Conservation (phyloP, 1,140 invertebrate genomes). For the Hestina assimilis region DNA sequence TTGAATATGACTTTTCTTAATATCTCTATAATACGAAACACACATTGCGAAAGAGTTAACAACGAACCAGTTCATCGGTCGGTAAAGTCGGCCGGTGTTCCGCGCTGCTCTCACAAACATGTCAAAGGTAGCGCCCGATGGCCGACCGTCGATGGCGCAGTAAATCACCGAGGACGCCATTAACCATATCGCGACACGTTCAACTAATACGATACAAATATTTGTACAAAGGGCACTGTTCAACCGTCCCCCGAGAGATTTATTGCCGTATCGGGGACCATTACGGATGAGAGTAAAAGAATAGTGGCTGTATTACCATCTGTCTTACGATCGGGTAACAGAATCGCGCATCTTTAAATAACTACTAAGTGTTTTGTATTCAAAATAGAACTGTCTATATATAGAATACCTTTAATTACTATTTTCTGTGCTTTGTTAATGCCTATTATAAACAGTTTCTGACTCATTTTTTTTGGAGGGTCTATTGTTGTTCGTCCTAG, state of each 20-base stretch:
- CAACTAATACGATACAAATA: conserved; percentile 47
- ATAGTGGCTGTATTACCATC: neutral
- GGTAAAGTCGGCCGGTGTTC: neutral
- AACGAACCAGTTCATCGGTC: neutral
- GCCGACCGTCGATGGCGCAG: no score
- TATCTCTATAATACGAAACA: no score
- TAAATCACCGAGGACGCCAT: conserved; percentile 35
- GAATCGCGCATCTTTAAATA: neutral
- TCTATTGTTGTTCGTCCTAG: no score
- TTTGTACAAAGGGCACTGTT: conserved; percentile 45
- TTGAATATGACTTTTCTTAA: no score
- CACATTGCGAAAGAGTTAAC: neutral
- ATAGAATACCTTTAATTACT: no score
- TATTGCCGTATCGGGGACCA: conserved; percentile 26
- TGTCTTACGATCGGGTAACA: conserved; percentile 1
- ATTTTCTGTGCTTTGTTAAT: no score
- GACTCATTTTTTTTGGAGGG: no score
- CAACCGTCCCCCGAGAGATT: conserved; percentile 36
- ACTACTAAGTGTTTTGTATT: no score
- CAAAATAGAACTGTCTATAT: no score
- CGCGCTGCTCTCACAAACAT: conserved; percentile 8
- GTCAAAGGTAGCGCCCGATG: conserved; percentile 15
- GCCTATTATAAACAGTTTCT: no score
- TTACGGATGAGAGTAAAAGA: conserved; percentile 20
- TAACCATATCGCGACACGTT: conserved; percentile 26